These are phyloP conservation scores for Trichomalopsis sarcophagae DNA, from an alignment of 1,140 invertebrate genomes.

Conservation along the genomic window DNA sequence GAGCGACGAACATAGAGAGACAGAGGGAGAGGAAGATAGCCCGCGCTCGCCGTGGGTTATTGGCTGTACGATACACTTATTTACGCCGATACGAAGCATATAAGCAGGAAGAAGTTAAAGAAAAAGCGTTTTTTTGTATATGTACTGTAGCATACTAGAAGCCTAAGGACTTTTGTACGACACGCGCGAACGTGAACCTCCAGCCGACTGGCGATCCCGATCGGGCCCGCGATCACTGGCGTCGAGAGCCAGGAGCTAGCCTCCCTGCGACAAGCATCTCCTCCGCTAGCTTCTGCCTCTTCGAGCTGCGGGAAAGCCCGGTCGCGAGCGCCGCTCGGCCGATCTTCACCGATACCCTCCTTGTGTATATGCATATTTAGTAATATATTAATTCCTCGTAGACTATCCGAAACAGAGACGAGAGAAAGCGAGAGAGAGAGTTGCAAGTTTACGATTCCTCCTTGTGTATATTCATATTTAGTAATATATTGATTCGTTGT, in stretches of 20 bases:
- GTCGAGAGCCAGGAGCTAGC: background rate
- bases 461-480: background rate
- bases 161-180: slow-evolving; percentile 65
- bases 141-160: slow-evolving; percentile 72
- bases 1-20: background rate
- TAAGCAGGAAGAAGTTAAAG: slow-evolving; percentile 49
- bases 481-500: slow-evolving; percentile 1
- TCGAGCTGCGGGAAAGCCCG: background rate
- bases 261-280: background rate
- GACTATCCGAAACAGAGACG: background rate
- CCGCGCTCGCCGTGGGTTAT: slow-evolving; percentile 11
- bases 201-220: slow-evolving; percentile 41
- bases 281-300: background rate
- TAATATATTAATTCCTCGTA: slow-evolving; percentile 66
- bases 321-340: slow-evolving; percentile 46
- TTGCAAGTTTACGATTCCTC: background rate
- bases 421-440: slow-evolving; percentile 10
- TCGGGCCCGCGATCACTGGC: slow-evolving; percentile 9
- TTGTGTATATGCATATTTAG: slow-evolving; percentile 71
- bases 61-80: slow-evolving; percentile 60
- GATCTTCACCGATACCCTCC: slow-evolving; percentile 54
- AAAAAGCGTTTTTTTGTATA: slow-evolving; percentile 69
- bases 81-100: slow-evolving; percentile 59
- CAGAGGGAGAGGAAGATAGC: background rate
- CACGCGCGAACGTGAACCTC: slow-evolving; percentile 46